A percentile compares a stretch with the other conserved stretches of the same genome.
Evolutionary conservation across 1,140 invertebrate genomes (phyloP).

Genomic region (Drosophila kohkoa): DNA sequence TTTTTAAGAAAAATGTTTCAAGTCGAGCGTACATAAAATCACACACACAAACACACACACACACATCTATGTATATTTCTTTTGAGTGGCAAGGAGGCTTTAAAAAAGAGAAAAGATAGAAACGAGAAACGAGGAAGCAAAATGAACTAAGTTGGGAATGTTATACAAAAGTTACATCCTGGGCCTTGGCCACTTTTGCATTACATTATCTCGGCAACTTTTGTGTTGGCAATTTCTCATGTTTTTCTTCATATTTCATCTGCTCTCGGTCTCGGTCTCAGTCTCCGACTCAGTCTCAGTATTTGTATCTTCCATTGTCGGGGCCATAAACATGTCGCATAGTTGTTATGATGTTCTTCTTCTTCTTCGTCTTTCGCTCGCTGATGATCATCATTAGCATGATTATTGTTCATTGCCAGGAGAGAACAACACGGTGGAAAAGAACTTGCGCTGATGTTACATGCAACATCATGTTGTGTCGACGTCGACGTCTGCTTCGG

Average conservation of each 20-base stretch:
- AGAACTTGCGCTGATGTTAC: slow-evolving; percentile 42
- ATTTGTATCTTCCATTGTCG: slow-evolving; percentile 59
- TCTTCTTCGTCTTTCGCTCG: neutral
- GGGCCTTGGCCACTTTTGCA: slow-evolving; percentile 69
- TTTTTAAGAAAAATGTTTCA: slow-evolving; percentile 15
- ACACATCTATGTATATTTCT: slow-evolving; percentile 20
- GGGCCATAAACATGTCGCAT: slow-evolving; percentile 30
- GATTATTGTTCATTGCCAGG: slow-evolving; percentile 10
- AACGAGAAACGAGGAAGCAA: slow-evolving; percentile 1
- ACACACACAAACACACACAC: slow-evolving; percentile 2
- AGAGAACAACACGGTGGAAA: slow-evolving; percentile 8
- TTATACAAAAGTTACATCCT: slow-evolving; percentile 61
- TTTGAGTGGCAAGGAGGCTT: slow-evolving; percentile 19
- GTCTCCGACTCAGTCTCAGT: slow-evolving; percentile 9
- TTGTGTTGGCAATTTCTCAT: slow-evolving; percentile 72
- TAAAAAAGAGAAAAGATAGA: slow-evolving; percentile 2
- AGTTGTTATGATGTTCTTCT: slow-evolving; percentile 15
- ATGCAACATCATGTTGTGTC: slow-evolving; percentile 36
- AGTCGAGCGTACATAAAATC: slow-evolving; percentile 16
- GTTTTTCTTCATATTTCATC: slow-evolving; percentile 49
- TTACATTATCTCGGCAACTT: slow-evolving; percentile 76
- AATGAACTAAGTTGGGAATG: slow-evolving; percentile 51
- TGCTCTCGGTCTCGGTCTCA: slow-evolving; percentile 7
- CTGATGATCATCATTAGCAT: slow-evolving; percentile 15
- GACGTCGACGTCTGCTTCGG: neutral